Evolutionary conservation across 2,888 invertebrate species (phyloP).

Genomic region (Xanthorhoe designata): DNA sequence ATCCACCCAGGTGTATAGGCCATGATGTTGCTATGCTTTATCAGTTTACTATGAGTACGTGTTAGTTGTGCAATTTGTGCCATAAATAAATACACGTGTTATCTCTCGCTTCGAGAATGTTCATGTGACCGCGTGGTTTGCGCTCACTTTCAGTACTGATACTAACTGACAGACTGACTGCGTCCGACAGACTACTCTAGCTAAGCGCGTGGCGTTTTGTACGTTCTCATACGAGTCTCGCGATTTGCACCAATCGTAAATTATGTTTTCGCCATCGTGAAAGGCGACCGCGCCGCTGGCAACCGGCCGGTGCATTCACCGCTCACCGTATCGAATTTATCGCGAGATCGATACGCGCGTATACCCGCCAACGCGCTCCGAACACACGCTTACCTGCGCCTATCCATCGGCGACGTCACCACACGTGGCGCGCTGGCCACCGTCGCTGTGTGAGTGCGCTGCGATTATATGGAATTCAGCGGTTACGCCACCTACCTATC

Average conservation of each 20-base stretch:
- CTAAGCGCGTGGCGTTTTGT: slow-evolving; percentile 36
- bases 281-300: slow-evolving; percentile 66
- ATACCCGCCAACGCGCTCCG: slow-evolving; percentile 60
- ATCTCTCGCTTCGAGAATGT: slow-evolving; percentile 76
- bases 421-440: slow-evolving; percentile 69
- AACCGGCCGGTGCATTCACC: slow-evolving; percentile 76
- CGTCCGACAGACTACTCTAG: slow-evolving; percentile 19
- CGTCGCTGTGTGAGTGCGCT: slow-evolving; percentile 59
- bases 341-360: slow-evolving; percentile 75
- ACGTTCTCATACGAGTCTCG: slow-evolving; percentile 46
- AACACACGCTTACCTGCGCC: slow-evolving; percentile 61
- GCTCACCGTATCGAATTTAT: slow-evolving; percentile 79
- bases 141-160: slow-evolving; percentile 57
- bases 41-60: slow-evolving; percentile 47
- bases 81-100: slow-evolving; percentile 74
- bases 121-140: slow-evolving; percentile 68
- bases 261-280: slow-evolving; percentile 74
- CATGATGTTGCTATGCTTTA: slow-evolving; percentile 48
- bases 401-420: slow-evolving; percentile 66
- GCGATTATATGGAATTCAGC: slow-evolving; percentile 73
- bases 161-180: too few species aligned
- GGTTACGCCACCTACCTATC: slow-evolving; percentile 74
- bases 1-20: slow-evolving; percentile 5
- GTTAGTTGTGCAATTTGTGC: slow-evolving; percentile 69
- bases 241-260: slow-evolving; percentile 64